These are phyloP conservation scores for Cephus rjabovi DNA, from an alignment of 2,888 invertebrate genomes.

Conservation along the genomic window DNA sequence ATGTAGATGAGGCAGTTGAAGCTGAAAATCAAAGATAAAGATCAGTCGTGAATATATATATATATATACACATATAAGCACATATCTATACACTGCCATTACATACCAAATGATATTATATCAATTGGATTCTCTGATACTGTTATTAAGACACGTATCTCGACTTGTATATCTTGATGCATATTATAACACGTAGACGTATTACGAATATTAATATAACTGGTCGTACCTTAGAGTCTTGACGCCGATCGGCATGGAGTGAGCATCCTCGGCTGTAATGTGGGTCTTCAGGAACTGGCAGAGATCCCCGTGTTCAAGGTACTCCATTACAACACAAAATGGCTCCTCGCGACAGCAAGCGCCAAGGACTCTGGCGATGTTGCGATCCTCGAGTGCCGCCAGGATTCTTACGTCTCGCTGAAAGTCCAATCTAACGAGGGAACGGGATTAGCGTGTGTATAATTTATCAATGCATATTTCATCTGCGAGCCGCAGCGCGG, in stretches of 20 bases:
- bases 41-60: background rate
- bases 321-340: constrained; percentile 84
- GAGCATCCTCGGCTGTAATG: constrained; percentile 73
- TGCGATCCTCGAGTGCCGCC: constrained; percentile 83
- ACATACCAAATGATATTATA: background rate
- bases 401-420: constrained; percentile 88
- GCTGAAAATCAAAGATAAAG: constrained; percentile 63
- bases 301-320: constrained; percentile 85
- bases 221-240: constrained; percentile 72
- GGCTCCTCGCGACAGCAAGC: constrained; percentile 82
- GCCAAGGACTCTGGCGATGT: constrained; percentile 82
- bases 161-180: background rate
- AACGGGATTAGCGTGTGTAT: background rate
- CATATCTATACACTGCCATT: no score
- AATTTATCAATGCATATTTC: constrained; percentile 1
- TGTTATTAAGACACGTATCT: background rate
- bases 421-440: constrained; percentile 78
- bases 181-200: background rate
- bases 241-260: constrained; percentile 71
- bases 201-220: background rate
- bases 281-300: constrained; percentile 83
- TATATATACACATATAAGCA: background rate
- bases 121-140: background rate
- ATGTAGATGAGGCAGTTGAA: constrained; percentile 83
- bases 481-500: background rate